Evolutionary conservation across 2,797 vertebrate species (phyloP).

Genomic region (Peromyscus melanophrys): DNA sequence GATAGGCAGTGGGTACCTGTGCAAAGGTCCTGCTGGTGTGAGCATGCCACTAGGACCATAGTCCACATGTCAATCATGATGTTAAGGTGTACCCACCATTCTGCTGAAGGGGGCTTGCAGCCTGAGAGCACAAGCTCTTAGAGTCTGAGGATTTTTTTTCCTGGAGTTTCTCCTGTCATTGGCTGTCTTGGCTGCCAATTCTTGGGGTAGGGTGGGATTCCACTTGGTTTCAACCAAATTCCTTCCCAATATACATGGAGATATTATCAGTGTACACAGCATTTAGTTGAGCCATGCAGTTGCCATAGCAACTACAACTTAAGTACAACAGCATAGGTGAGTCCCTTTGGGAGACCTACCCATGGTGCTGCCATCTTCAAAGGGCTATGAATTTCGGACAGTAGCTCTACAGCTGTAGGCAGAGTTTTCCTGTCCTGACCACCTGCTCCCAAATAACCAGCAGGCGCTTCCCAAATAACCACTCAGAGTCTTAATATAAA

Average conservation of each 20-base stretch:
- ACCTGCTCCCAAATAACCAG: no score
- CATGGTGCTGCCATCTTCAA: background rate
- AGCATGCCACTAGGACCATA: background rate
- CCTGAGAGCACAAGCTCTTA: background rate
- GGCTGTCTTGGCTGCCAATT: background rate
- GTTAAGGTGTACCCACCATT: background rate
- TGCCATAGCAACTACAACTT: background rate
- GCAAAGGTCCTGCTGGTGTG: background rate
- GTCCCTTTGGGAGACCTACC: background rate
- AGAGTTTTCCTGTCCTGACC: no score
- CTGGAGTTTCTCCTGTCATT: background rate
- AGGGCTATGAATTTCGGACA: background rate
- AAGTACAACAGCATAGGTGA: background rate
- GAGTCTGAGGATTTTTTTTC: background rate
- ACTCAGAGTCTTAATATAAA: no score
- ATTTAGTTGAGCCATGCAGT: background rate
- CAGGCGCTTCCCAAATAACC: no score
- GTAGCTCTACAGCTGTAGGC: background rate
- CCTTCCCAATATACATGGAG: background rate
- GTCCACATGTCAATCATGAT: background rate
- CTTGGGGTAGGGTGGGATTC: background rate
- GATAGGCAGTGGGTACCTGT: background rate
- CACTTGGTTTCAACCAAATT: background rate
- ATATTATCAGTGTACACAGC: background rate
- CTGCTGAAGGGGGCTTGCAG: background rate